Conservation (phyloP, 92 coral and sea anemone species). For the Phenganax subtilis region DNA sequence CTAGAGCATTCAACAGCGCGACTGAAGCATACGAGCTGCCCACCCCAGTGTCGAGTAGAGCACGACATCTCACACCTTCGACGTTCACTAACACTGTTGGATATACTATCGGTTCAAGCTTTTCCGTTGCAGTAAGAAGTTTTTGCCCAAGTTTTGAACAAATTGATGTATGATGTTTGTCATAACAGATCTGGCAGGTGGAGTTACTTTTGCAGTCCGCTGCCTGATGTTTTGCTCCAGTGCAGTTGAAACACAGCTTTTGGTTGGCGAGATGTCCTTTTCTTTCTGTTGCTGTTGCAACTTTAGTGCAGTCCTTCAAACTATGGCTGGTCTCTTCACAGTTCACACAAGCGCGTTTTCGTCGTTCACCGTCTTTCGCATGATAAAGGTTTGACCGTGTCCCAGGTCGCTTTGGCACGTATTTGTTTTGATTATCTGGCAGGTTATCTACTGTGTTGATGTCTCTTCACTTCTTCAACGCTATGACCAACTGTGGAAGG, state of each 20-base stretch:
- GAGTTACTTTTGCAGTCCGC: background rate
- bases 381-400: background rate
- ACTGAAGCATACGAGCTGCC: conserved; percentile 15
- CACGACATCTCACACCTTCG: conserved; percentile 13
- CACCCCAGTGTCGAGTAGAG: background rate
- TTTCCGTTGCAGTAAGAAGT: background rate
- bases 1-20: background rate
- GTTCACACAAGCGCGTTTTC: background rate
- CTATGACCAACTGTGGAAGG: too few species aligned
- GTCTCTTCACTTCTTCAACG: too few species aligned
- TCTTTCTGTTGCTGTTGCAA: background rate
- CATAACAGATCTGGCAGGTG: conserved; percentile 1
- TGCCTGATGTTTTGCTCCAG: background rate
- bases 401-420: background rate
- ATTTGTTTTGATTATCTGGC: background rate
- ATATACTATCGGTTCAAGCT: background rate
- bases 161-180: conserved; percentile 9
- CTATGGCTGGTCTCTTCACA: conserved; percentile 3
- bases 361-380: background rate
- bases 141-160: background rate
- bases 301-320: conserved; percentile 1
- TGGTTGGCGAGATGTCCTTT: background rate
- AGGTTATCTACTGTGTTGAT: background rate
- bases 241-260: too few species aligned
- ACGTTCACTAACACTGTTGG: conserved; percentile 1